Evolutionary conservation across 2,888 invertebrate genomes (phyloP).

Genomic region (Phlogophora meticulosa): DNA sequence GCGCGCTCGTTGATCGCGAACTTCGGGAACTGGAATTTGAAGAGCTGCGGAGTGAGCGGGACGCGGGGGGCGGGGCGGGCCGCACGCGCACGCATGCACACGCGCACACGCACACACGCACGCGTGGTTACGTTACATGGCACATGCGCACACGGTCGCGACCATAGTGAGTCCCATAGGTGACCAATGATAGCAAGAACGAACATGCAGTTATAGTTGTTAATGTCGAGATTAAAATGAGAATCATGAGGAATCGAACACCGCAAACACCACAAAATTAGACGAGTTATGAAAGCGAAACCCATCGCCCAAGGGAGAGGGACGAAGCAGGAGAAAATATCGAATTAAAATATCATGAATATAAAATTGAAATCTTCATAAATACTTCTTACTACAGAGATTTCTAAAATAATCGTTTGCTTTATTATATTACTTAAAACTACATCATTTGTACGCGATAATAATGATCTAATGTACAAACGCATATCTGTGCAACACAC

Average conservation of each 20-base stretch:
- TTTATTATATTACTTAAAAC: not conserved
- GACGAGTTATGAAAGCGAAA: conserved; percentile 85
- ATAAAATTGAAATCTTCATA: not conserved
- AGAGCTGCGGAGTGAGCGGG: conserved; percentile 88
- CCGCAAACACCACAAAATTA: conserved; percentile 83
- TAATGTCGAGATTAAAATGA: conserved; percentile 76
- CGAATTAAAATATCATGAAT: conserved; percentile 66
- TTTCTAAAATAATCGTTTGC: not conserved
- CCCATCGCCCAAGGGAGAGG: conserved; percentile 79
- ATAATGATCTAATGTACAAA: not conserved
- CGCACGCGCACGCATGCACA: conserved; percentile 27
- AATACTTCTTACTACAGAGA: conserved; percentile 6
- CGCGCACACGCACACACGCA: conserved; percentile 54
- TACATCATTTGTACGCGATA: not conserved
- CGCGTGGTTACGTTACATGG: conserved; percentile 51
- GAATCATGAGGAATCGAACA: conserved; percentile 77
- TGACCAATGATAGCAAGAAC: conserved; percentile 58
- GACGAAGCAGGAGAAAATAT: conserved; percentile 76
- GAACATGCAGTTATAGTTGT: conserved; percentile 77
- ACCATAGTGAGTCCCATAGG: conserved; percentile 74
- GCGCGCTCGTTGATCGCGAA: conserved; percentile 83
- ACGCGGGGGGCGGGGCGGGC: conserved; percentile 71
- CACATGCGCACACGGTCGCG: conserved; percentile 66
- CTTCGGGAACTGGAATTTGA: conserved; percentile 91
- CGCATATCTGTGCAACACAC: not conserved